Evolutionary conservation across 2,797 vertebrate species (phyloP), one percentile per base, ranked within the genome.

Genomic region (Alcedo quadribrachys): DNA sequence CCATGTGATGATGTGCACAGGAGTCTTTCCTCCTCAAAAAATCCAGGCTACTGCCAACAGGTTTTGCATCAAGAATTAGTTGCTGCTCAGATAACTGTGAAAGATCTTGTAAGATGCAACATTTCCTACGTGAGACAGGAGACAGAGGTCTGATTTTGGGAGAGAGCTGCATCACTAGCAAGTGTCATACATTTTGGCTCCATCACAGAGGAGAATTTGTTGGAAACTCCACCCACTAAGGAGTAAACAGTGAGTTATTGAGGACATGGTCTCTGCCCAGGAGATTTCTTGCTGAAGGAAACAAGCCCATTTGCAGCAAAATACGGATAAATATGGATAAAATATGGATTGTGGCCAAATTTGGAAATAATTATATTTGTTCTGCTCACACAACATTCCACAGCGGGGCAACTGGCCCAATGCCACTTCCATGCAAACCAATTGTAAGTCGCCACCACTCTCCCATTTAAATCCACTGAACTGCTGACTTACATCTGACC

Each of bases 271-370:
- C 57, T 70, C 46, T 75, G 46, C 71, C 85, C 90, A 71, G 0
- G 7, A 68, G 88, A 93, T 69, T 35, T 88, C 78, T 92, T 89
- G 65, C 51, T 1, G 4, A 90, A 78, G 68, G n/a, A 80, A 71
- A 84, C 50, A 80, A 77, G 55, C 24, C 82, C 51, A 55, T 82
- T 88, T 58, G 48, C 91, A 93, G 90, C 66, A 92, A 93, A 94
- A 95, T 93, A 95, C 40, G 86, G 88, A 93, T 95, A 96, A 94
- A 96, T 92, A 96, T 82, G 92, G 95, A 73, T 57, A 85, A 90
- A 94, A 85, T 43, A 80, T 90, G 92, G 86, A 93, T 77, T 65
- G 21, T 68, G 69, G 90, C 86, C 93, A 95, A 94, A 95, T 87
- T 89, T 90, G 86, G 92, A 90, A 89, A 94, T 87, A 93, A 85